Conservation (phyloP, 2,797 vertebrate genomes). For the Poeciliopsis infans region DNA sequence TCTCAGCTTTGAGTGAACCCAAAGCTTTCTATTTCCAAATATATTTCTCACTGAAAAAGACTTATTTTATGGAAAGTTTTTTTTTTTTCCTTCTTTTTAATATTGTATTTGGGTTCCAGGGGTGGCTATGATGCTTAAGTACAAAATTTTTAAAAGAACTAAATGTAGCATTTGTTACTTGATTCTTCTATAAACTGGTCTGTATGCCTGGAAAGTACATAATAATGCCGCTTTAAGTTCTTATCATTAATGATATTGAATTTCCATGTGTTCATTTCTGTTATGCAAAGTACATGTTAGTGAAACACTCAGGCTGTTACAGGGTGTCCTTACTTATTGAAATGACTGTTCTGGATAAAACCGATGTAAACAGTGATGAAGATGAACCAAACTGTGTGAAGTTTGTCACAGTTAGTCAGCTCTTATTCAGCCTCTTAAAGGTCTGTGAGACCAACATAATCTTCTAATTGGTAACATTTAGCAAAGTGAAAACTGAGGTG, state of each 20-base stretch:
- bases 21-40: background rate
- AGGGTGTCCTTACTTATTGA: background rate
- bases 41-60: background rate
- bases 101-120: no score
- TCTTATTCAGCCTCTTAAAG: constrained; percentile 48
- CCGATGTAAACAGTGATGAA: constrained; percentile 37
- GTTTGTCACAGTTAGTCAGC: constrained; percentile 56
- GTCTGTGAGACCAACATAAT: constrained; percentile 1
- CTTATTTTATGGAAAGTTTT: background rate
- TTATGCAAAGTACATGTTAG: background rate
- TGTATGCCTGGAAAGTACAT: no score
- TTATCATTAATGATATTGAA: background rate
- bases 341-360: constrained; percentile 22
- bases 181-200: no score
- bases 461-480: constrained; percentile 28
- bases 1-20: background rate
- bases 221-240: background rate
- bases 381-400: constrained; percentile 41
- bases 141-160: no score
- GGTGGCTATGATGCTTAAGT: no score
- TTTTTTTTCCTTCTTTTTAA: no score
- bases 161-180: no score
- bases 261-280: background rate
- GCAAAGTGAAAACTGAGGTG: constrained; percentile 11
- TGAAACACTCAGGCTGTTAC: background rate